A percentile compares a stretch with the other conserved stretches of the same genome.
Evolutionary conservation across 1,140 invertebrate genomes (phyloP).

Genomic region (Drosophila eugracilis): DNA sequence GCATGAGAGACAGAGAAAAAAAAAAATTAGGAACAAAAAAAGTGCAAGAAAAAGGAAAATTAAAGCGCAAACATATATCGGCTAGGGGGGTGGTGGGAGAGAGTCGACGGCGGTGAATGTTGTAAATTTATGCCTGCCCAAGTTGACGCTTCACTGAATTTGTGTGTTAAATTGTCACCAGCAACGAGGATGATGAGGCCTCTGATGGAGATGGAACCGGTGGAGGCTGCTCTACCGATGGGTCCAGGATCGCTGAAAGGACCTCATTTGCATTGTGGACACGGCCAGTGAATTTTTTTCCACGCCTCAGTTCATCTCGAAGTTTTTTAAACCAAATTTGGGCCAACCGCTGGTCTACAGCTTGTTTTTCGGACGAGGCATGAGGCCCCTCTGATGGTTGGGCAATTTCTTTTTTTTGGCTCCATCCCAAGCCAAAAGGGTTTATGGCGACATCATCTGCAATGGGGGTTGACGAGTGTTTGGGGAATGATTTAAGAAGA

Average conservation of each 20-base stretch:
- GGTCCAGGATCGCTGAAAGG: conserved; percentile 62
- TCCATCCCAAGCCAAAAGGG: neutral
- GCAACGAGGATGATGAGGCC: conserved; percentile 33
- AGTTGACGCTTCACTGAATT: conserved; percentile 76
- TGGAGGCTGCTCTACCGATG: conserved; percentile 11
- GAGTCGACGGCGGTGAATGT: conserved; percentile 27
- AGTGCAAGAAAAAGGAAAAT: conserved; percentile 71
- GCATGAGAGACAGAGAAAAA: conserved; percentile 36
- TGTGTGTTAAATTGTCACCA: conserved; percentile 78
- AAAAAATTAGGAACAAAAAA: conserved; percentile 36
- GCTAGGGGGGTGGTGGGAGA: no score
- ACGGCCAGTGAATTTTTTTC: conserved; percentile 64
- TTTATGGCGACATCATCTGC: conserved; percentile 12
- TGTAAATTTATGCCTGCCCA: conserved; percentile 77
- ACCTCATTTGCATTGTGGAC: conserved; percentile 78
- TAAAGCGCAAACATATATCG: conserved; percentile 64
- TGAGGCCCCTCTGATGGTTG: conserved; percentile 2
- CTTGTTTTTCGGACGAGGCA: conserved; percentile 4
- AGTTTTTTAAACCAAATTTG: conserved; percentile 56
- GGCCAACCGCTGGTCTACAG: conserved; percentile 18
- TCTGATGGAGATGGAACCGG: conserved; percentile 17
- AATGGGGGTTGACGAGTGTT: conserved; percentile 3
- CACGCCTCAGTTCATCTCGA: conserved; percentile 60
- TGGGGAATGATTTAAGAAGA: conserved; percentile 5
- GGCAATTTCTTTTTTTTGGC: conserved; percentile 19